These are phyloP conservation scores for Osedax frankpressi DNA, from an alignment of 2,888 invertebrate species.

Conservation along the genomic window DNA sequence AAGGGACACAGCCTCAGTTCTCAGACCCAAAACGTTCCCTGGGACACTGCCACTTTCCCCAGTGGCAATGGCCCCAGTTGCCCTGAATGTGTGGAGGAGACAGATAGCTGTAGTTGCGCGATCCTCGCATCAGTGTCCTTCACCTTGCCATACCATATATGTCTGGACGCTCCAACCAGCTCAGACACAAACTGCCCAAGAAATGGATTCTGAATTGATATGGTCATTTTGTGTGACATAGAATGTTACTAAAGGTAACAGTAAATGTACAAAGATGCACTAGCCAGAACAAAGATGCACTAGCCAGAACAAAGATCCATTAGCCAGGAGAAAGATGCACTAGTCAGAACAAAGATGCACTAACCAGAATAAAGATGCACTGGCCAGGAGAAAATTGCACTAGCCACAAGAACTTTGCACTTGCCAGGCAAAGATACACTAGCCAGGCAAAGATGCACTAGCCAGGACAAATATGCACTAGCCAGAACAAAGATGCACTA, in stretches of 20 bases:
- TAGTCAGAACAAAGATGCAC: too few species aligned
- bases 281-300: neutral
- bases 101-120: neutral
- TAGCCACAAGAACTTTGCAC: too few species aligned
- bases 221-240: neutral
- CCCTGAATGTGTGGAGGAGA: neutral
- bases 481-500: too few species aligned
- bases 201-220: neutral
- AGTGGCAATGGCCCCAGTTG: neutral
- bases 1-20: neutral
- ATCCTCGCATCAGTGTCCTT: neutral
- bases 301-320: constrained; percentile 1
- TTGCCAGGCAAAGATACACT: too few species aligned
- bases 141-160: neutral
- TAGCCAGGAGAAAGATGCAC: too few species aligned
- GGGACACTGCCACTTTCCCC: neutral
- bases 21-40: constrained; percentile 6
- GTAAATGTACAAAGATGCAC: neutral
- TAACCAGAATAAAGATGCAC: too few species aligned
- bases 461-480: too few species aligned
- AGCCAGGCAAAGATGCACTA: too few species aligned
- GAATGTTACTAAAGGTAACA: neutral
- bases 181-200: neutral
- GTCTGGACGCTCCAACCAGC: neutral
- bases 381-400: too few species aligned